Evolutionary conservation across 2,113 vertebrate species (phyloP), one percentile per base, ranked within the genome.

Genomic region (Cyprinus carpio): DNA sequence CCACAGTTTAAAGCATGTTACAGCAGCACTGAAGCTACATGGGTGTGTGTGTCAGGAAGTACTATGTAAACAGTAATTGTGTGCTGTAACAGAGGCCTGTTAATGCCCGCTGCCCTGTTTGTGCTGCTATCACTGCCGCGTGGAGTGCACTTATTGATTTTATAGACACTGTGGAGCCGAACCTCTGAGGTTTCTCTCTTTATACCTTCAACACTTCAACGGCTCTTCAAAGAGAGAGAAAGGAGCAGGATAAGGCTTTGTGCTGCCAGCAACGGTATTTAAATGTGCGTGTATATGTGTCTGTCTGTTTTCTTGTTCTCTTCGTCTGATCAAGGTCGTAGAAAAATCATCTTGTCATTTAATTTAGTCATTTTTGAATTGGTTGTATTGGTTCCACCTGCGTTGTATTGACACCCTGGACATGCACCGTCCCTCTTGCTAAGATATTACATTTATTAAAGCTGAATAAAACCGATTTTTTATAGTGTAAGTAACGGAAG

Each of bases 121-220:
- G 82, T 84, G 82, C 71, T 84, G 81, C 84, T 84, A 81, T 86
- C 84, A 84, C 86, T 86, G 87, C 81, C 56, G 81, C 49, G 54
- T 88, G 76, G 77, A 88, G 84, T 71, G 65, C 85, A 81, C 49
- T 60, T 86, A 88, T 88, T 84, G 87, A 88, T 88, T 88, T 84
- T 51, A 65, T 78, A 86, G 84, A 84, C 84, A 84, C 87, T 77
- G 49, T 77, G 87, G 82, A 86, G 85, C 78, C 40, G 60, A 88
- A 86, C 81, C 87, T 88, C 85, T 84, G 82, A 79, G 85, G 82
- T 80, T 86, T 86, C 49, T 81, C 51, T 62, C 77, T 88, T 88
- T 86, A 86, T 86, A 86, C 87, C 77, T 88, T 83, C 85, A 86
- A 86, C 82, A 81, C 77, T 86, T 88, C 84, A 86, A 82, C 86